These are phyloP conservation scores for Campoletis sonorensis DNA, from an alignment of 1,140 invertebrate genomes.

Conservation along the genomic window DNA sequence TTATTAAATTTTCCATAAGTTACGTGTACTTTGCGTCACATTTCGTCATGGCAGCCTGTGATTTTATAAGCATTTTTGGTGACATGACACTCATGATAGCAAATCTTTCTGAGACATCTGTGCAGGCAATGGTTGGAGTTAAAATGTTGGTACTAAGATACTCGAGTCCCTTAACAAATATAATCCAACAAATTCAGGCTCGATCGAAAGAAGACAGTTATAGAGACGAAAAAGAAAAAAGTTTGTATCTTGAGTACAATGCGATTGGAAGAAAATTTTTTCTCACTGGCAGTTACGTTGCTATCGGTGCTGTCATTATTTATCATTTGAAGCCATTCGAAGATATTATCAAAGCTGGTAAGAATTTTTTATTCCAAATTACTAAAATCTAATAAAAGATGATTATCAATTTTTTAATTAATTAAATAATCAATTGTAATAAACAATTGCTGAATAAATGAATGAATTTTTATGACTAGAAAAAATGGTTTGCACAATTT, in stretches of 20 bases:
- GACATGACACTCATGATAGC: constrained; percentile 42
- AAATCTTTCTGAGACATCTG: constrained; percentile 42
- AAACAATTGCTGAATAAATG: too few species aligned
- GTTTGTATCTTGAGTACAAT: constrained; percentile 27
- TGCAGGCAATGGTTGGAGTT: constrained; percentile 25
- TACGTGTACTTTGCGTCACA: constrained; percentile 24
- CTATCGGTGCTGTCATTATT: background rate
- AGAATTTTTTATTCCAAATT: background rate
- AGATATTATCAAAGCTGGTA: constrained; percentile 27
- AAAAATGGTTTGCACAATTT: background rate
- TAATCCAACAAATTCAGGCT: constrained; percentile 5
- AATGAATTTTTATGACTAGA: too few species aligned
- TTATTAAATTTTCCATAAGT: constrained; percentile 19
- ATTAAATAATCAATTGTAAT: too few species aligned
- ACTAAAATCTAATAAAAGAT: too few species aligned
- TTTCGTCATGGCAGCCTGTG: constrained; percentile 24
- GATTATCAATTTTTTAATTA: too few species aligned
- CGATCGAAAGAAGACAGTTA: constrained; percentile 7
- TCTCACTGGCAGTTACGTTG: background rate
- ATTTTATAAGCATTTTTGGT: constrained; percentile 44
- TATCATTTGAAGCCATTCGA: constrained; percentile 51
- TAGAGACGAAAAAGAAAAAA: background rate
- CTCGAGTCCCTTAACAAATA: background rate
- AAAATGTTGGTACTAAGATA: constrained; percentile 30
- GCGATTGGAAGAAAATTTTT: constrained; percentile 30